These are phyloP conservation scores for Lithophane socia DNA, from an alignment of 2,888 invertebrate genomes.

Conservation along the genomic window DNA sequence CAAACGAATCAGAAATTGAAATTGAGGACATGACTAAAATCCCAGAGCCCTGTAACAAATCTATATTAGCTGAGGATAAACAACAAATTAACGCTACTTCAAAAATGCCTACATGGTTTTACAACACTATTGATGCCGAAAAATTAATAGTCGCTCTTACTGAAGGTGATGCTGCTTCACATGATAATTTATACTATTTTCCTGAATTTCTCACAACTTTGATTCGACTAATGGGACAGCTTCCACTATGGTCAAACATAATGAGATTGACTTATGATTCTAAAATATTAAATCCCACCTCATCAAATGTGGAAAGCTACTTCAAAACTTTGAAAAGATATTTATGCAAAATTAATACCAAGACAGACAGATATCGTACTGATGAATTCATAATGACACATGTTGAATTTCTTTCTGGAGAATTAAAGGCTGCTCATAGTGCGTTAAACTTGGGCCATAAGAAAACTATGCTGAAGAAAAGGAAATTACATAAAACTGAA, in stretches of 20 bases:
- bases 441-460: neutral
- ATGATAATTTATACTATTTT: slow-evolving; percentile 1
- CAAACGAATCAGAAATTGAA: neutral
- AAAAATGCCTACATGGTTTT: too few species aligned
- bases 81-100: neutral
- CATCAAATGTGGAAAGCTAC: neutral
- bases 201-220: slow-evolving; percentile 7
- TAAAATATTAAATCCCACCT: neutral
- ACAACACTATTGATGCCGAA: neutral
- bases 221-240: slow-evolving; percentile 3
- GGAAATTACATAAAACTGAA: neutral
- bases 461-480: neutral
- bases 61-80: neutral
- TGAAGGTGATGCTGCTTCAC: neutral
- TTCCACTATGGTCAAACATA: slow-evolving; percentile 3
- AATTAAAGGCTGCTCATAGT: slow-evolving; percentile 1
- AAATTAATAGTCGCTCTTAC: slow-evolving; percentile 3
- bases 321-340: neutral
- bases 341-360: slow-evolving; percentile 3
- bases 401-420: neutral
- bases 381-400: neutral
- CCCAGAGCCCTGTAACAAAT: neutral
- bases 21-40: neutral
- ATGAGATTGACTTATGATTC: slow-evolving; percentile 3
- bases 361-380: slow-evolving; percentile 1